A percentile compares a stretch with the other conserved stretches of the same genome.
Evolutionary conservation across 2,797 vertebrate genomes (phyloP).

Genomic region (Sebastes variabilis): DNA sequence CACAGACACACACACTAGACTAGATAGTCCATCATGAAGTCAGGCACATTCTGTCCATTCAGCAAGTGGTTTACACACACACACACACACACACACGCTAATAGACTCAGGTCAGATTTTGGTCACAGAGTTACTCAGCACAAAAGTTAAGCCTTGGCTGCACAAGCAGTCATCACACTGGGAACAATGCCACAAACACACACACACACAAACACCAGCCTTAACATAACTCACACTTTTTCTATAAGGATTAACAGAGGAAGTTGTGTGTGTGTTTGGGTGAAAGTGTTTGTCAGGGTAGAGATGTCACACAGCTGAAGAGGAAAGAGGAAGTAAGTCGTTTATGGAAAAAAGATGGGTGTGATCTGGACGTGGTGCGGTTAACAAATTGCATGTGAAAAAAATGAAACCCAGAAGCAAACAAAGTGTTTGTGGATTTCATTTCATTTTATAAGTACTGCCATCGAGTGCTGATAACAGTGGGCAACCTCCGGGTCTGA

Average conservation of each 20-base stretch:
- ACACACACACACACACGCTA: not conserved
- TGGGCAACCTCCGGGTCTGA: too few species aligned
- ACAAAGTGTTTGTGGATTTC: not conserved
- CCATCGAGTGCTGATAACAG: not conserved
- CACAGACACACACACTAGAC: not conserved
- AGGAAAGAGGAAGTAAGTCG: conserved; percentile 54
- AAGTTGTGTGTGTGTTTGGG: not conserved
- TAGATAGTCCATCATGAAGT: conserved; percentile 33
- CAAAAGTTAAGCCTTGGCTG: conserved; percentile 61
- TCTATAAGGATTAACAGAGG: conserved; percentile 44
- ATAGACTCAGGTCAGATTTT: conserved; percentile 36
- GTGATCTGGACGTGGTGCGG: conserved; percentile 18
- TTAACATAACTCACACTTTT: conserved; percentile 43
- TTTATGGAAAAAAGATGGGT: conserved; percentile 45
- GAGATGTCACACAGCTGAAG: conserved; percentile 15
- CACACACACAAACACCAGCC: not conserved
- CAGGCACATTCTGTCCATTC: conserved; percentile 55
- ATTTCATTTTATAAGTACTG: not conserved
- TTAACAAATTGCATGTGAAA: not conserved
- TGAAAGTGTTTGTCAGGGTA: not conserved
- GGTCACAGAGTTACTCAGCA: conserved; percentile 62
- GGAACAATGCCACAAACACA: conserved; percentile 45
- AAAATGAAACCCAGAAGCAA: not conserved
- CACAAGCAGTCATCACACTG: conserved; percentile 47
- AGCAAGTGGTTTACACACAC: conserved; percentile 22